Conservation (phyloP, 2,888 invertebrate species). For the Melanostoma mellinum region DNA sequence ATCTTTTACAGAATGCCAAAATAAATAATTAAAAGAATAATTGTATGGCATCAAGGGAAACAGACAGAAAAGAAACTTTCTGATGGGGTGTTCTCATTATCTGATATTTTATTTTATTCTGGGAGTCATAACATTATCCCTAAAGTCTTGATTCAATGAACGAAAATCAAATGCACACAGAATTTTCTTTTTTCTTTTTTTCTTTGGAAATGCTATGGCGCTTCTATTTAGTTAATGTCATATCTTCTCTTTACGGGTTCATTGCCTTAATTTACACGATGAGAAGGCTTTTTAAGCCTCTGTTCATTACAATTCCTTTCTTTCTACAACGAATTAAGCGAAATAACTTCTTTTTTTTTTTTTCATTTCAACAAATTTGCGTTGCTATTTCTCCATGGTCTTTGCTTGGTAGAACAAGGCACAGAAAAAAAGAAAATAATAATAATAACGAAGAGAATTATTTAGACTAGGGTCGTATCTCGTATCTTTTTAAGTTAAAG, state of each 20-base stretch:
- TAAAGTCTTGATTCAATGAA: slow-evolving; percentile 4
- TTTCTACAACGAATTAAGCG: slow-evolving; percentile 40
- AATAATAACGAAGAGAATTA: slow-evolving; percentile 38
- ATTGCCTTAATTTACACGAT: slow-evolving; percentile 48
- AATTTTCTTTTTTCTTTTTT: slow-evolving; percentile 1
- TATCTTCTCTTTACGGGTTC: slow-evolving; percentile 45
- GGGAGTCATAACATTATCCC: too few species aligned
- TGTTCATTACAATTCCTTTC: slow-evolving; percentile 48
- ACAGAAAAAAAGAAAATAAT: background rate
- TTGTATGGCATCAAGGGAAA: too few species aligned
- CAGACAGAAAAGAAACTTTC: too few species aligned
- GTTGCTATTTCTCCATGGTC: slow-evolving; percentile 38
- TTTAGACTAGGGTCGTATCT: slow-evolving; percentile 48
- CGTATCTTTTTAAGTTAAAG: slow-evolving; percentile 45
- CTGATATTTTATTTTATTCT: too few species aligned
- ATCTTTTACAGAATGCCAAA: too few species aligned
- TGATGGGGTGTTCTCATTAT: too few species aligned
- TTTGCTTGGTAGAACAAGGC: slow-evolving; percentile 19
- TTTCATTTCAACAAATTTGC: slow-evolving; percentile 39
- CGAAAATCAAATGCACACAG: slow-evolving; percentile 14
- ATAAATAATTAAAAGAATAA: too few species aligned
- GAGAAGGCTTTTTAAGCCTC: slow-evolving; percentile 12
- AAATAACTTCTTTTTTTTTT: slow-evolving; percentile 24
- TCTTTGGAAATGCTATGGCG: background rate
- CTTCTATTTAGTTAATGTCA: slow-evolving; percentile 10